Evolutionary conservation across 2,888 invertebrate genomes (phyloP), one percentile per base, ranked within the genome.

Genomic region (Ectemnius lituratus): DNA sequence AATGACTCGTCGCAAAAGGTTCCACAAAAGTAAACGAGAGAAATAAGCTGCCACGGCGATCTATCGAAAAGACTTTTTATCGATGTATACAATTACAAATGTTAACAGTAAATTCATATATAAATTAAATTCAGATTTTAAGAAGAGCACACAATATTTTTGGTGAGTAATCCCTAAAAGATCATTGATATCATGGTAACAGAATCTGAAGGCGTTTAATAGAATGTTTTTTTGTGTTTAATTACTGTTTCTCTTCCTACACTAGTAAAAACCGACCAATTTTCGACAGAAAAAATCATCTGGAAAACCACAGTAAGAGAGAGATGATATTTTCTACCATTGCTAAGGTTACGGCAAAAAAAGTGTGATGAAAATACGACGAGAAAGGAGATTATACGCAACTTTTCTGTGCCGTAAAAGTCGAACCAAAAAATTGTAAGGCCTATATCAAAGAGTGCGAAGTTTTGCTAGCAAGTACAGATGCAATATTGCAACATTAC

Each of bases 381-480:
- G 37, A 37, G 37, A 37, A 37, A 37, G 37, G 37, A 37, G 8
- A 37, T 37, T 11, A 37, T 37, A 37, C 16, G 52, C 52, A 14
- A 16, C 16, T 52, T 11, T 16, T 52, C 52, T 5, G 5, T 16
- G 52, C 1, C 52, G 6, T 16, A 14, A 52, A 52, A 52, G 52
- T 16, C n/a, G n/a, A 14, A 14, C 52, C n/a, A 16, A 52, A 52
- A 11, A 52, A 37, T 8, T 37, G 37, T 37, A 37, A 37, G 52
- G 16, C 16, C 52, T 18, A 61, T 61, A 46, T 62, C 47, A 62
- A 45, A 62, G 47, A 13, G 47, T 23, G 46, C 23, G 16, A 52
- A 52, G 13, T 14, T 47, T 64, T 11, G 23, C 16, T 28, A 1
- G n/a, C 47, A 76, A 37, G 14, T 37, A 61, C 45, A 73, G 23